Conservation (phyloP, 2,888 invertebrate genomes). For the Diadromus collaris region DNA sequence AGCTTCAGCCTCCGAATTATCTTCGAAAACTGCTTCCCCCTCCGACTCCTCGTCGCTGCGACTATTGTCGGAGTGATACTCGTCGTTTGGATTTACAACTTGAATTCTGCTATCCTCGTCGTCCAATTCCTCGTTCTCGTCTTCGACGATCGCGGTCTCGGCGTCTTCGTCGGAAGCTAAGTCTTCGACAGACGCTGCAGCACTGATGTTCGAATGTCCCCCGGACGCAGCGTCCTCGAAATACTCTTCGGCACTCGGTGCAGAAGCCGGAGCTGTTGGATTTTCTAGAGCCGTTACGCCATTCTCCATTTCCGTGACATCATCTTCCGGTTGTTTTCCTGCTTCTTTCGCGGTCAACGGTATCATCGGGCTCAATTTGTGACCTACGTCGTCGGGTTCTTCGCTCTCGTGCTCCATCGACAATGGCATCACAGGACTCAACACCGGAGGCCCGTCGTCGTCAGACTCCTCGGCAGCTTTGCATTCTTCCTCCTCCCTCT, state of each 20-base stretch:
- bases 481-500: not conserved
- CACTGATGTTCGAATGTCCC: slow-evolving; percentile 47
- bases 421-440: slow-evolving; percentile 77
- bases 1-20: slow-evolving; percentile 44
- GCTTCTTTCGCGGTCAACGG: slow-evolving; percentile 51
- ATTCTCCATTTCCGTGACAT: slow-evolving; percentile 16
- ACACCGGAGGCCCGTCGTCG: slow-evolving; percentile 76
- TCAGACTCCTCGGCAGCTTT: slow-evolving; percentile 68
- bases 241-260: slow-evolving; percentile 26
- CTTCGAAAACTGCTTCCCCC: slow-evolving; percentile 48
- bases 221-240: slow-evolving; percentile 29
- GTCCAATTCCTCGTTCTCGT: slow-evolving; percentile 65
- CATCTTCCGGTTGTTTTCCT: slow-evolving; percentile 1
- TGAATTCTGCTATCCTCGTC: slow-evolving; percentile 64
- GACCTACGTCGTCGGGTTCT: slow-evolving; percentile 54
- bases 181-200: slow-evolving; percentile 41
- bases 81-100: slow-evolving; percentile 57
- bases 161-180: slow-evolving; percentile 62
- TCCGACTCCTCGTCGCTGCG: slow-evolving; percentile 29
- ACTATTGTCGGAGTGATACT: slow-evolving; percentile 60
- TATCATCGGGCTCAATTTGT: slow-evolving; percentile 69
- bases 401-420: slow-evolving; percentile 61
- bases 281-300: not conserved
- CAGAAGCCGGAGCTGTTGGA: not conserved
- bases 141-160: slow-evolving; percentile 62